These are phyloP conservation scores for Takifugu rubripes DNA, from an alignment of 2,797 vertebrate genomes.

Conservation along the genomic window DNA sequence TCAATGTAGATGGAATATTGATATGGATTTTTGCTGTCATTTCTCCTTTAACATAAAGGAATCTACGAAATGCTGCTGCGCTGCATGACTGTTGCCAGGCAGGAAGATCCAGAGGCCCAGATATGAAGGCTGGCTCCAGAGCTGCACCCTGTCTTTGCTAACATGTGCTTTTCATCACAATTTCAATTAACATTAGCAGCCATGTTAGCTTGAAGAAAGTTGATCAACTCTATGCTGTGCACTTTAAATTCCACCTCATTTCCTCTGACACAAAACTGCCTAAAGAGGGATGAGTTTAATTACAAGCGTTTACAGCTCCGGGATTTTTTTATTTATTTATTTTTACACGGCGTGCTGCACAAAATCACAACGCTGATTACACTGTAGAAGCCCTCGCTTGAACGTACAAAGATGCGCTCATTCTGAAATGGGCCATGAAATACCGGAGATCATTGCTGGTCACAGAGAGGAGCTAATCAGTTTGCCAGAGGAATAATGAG, in stretches of 20 bases:
- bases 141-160: slow-evolving; percentile 4
- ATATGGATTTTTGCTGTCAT: slow-evolving; percentile 43
- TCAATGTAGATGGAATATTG: slow-evolving; percentile 64
- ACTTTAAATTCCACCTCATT: slow-evolving; percentile 18
- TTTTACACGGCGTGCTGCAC: slow-evolving; percentile 56
- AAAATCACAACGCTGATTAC: slow-evolving; percentile 44
- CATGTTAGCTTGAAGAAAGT: slow-evolving; percentile 11
- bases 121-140: background rate
- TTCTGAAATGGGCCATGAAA: slow-evolving; percentile 74
- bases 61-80: slow-evolving; percentile 26
- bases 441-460: slow-evolving; percentile 58
- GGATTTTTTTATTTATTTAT: slow-evolving; percentile 16
- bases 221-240: slow-evolving; percentile 12
- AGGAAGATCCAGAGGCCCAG: slow-evolving; percentile 28
- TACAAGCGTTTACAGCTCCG: slow-evolving; percentile 35
- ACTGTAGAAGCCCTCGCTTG: slow-evolving; percentile 39
- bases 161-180: slow-evolving; percentile 3
- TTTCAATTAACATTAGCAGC: background rate
- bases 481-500: slow-evolving; percentile 60
- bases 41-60: slow-evolving; percentile 42
- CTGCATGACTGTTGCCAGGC: slow-evolving; percentile 18
- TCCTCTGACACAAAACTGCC: slow-evolving; percentile 20
- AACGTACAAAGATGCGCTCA: slow-evolving; percentile 54
- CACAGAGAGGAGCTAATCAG: slow-evolving; percentile 65
- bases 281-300: slow-evolving; percentile 48